Evolutionary conservation across 2,113 vertebrate genomes (phyloP).

Genomic region (Willisornis vidua): DNA sequence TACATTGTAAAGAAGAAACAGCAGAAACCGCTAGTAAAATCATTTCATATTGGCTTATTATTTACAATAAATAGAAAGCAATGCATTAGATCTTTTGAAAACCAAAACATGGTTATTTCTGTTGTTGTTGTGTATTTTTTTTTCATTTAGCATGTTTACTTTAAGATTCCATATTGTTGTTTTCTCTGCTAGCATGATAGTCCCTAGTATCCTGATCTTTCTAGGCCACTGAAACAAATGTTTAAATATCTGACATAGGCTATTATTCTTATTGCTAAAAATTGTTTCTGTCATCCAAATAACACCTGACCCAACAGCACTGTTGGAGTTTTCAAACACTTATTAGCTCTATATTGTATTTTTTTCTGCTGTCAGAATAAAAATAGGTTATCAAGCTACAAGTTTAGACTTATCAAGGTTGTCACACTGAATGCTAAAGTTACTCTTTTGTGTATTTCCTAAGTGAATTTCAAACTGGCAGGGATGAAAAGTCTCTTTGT

Average conservation of each 20-base stretch:
- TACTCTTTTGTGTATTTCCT: neutral
- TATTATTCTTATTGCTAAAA: neutral
- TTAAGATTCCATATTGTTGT: neutral
- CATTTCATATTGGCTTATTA: neutral
- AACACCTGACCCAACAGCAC: neutral
- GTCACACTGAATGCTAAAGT: neutral
- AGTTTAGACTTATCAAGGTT: neutral
- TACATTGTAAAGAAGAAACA: neutral
- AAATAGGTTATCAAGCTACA: neutral
- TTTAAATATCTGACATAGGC: neutral
- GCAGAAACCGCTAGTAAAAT: neutral
- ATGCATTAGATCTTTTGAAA: neutral
- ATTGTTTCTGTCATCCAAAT: neutral
- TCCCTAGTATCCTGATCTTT: neutral
- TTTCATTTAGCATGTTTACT: neutral
- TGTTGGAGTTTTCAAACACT: neutral
- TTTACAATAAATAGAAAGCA: neutral
- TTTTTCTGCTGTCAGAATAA: neutral
- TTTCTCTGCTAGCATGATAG: neutral
- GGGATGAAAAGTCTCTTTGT: neutral
- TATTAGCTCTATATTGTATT: neutral
- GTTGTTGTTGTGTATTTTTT: no score
- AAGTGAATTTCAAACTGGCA: neutral
- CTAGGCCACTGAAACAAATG: neutral
- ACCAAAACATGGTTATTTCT: fast-evolving